Evolutionary conservation across 1,140 invertebrate species (phyloP).

Genomic region (Galleria mellonella): DNA sequence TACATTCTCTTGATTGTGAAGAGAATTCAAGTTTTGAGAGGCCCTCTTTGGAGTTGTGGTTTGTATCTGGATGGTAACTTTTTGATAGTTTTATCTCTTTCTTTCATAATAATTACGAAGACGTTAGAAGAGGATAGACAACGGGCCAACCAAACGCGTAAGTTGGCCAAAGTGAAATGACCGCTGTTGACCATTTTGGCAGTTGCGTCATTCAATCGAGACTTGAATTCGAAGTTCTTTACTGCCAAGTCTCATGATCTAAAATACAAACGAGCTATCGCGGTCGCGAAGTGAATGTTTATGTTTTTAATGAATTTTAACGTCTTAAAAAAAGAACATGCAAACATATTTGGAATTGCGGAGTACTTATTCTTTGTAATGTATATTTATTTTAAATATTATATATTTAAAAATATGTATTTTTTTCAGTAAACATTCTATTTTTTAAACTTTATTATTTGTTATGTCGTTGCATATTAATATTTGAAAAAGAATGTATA

Average conservation of each 20-base stretch:
- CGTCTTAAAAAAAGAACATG: too few species aligned
- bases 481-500: too few species aligned
- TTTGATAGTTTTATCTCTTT: slow-evolving; percentile 7
- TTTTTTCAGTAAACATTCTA: too few species aligned
- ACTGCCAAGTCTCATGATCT: not conserved
- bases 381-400: too few species aligned
- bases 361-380: too few species aligned
- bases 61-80: not conserved
- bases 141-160: slow-evolving; percentile 38
- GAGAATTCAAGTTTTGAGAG: slow-evolving; percentile 19
- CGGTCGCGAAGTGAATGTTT: not conserved
- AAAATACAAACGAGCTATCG: not conserved
- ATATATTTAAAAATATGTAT: too few species aligned
- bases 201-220: slow-evolving; percentile 58
- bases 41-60: slow-evolving; percentile 15
- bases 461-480: too few species aligned
- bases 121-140: slow-evolving; percentile 22
- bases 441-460: too few species aligned
- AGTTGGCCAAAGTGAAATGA: slow-evolving; percentile 72
- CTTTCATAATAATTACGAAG: too few species aligned
- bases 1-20: slow-evolving; percentile 1
- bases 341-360: too few species aligned
- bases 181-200: slow-evolving; percentile 59
- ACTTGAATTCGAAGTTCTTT: slow-evolving; percentile 40
- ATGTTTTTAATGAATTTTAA: too few species aligned